Evolutionary conservation across 2,797 vertebrate genomes (phyloP).

Genomic region (Acridotheres tristis): DNA sequence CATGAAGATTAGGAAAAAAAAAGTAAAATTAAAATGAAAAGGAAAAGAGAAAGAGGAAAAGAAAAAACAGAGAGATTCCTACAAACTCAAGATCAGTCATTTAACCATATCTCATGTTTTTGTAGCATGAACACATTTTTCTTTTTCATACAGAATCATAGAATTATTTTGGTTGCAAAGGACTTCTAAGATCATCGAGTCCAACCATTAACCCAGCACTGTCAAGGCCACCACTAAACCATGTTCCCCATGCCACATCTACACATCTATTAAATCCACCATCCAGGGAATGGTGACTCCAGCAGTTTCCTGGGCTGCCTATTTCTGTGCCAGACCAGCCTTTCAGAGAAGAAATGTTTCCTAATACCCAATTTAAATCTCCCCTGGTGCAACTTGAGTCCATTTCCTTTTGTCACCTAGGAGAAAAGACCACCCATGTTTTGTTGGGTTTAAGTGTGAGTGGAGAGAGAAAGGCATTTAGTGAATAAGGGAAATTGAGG

Average conservation of each 20-base stretch:
- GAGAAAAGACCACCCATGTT: not conserved
- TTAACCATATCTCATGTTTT: not conserved
- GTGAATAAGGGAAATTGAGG: not conserved
- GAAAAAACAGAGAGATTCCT: not conserved
- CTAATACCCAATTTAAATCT: not conserved
- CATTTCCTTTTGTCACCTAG: not conserved
- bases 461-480: not conserved
- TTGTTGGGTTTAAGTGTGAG: not conserved
- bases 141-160: not conserved
- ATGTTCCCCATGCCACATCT: not conserved
- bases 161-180: not conserved
- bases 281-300: not conserved
- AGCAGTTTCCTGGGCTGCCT: not conserved
- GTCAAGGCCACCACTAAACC: not conserved
- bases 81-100: not conserved
- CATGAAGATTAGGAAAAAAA: not conserved
- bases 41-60: rapidly evolving
- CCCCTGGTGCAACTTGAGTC: not conserved
- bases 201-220: not conserved
- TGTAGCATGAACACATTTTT: not conserved
- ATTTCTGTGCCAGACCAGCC: not conserved
- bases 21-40: too few relatives aligned
- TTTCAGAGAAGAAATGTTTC: not conserved
- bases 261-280: not conserved
- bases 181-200: not conserved